Conservation (phyloP, 92 coral and sea anemone species). For the Micromussa lordhowensis region DNA sequence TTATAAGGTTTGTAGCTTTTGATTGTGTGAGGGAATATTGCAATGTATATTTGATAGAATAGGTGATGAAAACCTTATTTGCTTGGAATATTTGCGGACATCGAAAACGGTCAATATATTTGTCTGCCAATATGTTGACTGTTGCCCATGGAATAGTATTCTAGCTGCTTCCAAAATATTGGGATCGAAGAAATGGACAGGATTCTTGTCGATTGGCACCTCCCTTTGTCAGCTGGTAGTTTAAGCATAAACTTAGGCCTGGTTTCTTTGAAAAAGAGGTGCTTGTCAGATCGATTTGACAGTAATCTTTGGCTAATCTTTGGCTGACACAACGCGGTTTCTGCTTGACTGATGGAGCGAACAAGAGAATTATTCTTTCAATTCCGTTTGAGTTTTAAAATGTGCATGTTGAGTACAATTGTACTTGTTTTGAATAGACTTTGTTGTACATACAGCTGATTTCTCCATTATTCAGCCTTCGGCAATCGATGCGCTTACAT, state of each 20-base stretch:
- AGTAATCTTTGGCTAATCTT: slow-evolving; percentile 5
- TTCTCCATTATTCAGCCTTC: background rate
- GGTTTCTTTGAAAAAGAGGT: background rate
- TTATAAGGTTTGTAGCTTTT: slow-evolving; percentile 81
- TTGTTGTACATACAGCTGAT: background rate
- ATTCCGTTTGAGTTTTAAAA: background rate
- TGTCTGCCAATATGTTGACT: slow-evolving; percentile 21
- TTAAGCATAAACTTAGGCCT: background rate
- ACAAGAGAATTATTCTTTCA: background rate
- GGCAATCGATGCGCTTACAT: background rate
- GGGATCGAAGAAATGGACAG: background rate
- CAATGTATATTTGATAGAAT: background rate
- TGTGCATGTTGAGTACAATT: background rate
- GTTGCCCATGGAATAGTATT: slow-evolving; percentile 11
- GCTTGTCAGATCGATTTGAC: slow-evolving; percentile 22
- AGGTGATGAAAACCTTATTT: background rate
- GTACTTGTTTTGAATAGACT: background rate
- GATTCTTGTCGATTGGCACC: background rate
- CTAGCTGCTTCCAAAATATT: background rate
- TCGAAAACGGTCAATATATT: background rate
- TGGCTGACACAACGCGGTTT: background rate
- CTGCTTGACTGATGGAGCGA: slow-evolving; percentile 1
- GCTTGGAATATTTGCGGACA: slow-evolving; percentile 20
- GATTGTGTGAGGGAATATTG: background rate
- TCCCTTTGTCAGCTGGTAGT: background rate